Conservation (phyloP, 2,113 vertebrate species). For the Megaceryle maxima region DNA sequence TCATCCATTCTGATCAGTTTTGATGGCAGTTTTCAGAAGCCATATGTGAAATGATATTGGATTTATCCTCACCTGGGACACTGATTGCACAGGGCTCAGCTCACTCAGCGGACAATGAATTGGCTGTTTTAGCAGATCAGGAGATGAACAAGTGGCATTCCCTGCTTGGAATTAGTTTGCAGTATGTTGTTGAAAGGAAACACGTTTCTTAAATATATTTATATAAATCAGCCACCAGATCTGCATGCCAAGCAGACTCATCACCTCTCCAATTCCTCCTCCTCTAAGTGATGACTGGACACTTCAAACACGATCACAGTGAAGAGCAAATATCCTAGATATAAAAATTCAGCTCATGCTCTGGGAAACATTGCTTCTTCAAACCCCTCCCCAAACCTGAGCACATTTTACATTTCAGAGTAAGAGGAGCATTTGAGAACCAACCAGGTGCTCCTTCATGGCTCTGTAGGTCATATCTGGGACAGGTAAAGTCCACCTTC, state of each 20-base stretch:
- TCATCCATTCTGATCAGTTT: neutral
- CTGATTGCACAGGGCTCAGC: neutral
- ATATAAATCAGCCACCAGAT: neutral
- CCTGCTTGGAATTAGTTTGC: neutral
- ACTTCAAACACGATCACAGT: neutral
- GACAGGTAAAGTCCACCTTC: neutral
- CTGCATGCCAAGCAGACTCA: neutral
- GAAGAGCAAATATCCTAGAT: neutral
- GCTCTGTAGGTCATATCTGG: neutral
- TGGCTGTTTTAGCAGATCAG: neutral
- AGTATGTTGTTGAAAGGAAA: neutral
- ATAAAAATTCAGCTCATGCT: neutral
- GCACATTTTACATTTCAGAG: neutral
- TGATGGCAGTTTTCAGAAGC: neutral
- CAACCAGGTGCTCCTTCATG: accelerated
- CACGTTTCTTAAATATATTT: neutral
- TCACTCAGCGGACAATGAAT: neutral
- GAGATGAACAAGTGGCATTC: neutral
- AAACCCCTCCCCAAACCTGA: neutral
- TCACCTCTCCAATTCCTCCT: neutral
- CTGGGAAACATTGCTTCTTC: neutral
- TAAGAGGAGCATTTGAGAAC: neutral
- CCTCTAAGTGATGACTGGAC: neutral
- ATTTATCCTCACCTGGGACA: neutral
- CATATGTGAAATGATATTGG: neutral